These are phyloP conservation scores for Slavum lentiscoides DNA, from an alignment of 2,888 invertebrate genomes.

Conservation along the genomic window DNA sequence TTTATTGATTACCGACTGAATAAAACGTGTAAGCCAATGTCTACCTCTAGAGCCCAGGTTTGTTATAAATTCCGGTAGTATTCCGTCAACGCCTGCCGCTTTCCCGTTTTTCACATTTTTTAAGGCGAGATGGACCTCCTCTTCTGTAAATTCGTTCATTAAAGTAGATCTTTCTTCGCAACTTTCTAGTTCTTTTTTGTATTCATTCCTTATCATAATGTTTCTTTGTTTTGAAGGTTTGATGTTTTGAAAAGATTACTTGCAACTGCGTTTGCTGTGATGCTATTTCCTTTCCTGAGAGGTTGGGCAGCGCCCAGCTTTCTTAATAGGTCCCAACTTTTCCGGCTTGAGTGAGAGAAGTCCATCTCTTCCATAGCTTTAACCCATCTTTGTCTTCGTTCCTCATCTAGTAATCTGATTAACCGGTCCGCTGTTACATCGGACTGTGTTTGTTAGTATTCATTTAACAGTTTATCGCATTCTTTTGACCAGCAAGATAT, in stretches of 20 bases:
- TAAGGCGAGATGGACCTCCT: constrained; percentile 5
- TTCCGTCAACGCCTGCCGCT: constrained; percentile 27
- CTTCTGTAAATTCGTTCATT: constrained; percentile 37
- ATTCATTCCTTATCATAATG: constrained; percentile 17
- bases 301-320: constrained; percentile 9
- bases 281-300: neutral
- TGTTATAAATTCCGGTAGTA: constrained; percentile 29
- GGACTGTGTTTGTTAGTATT: constrained; percentile 12
- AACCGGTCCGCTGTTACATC: constrained; percentile 13
- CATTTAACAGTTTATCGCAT: neutral
- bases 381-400: constrained; percentile 20
- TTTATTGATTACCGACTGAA: constrained; percentile 9
- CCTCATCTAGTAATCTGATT: constrained; percentile 3
- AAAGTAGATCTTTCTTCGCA: constrained; percentile 27
- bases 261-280: constrained; percentile 16
- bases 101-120: constrained; percentile 27
- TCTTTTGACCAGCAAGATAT: constrained; percentile 5
- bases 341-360: neutral
- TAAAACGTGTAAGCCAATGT: constrained; percentile 24
- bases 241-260: constrained; percentile 28
- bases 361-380: constrained; percentile 24
- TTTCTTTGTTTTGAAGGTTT: constrained; percentile 22
- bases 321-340: constrained; percentile 9
- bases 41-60: constrained; percentile 26
- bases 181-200: constrained; percentile 29